Conservation (phyloP, 2,888 invertebrate genomes). For the Melieria crassipennis region DNA sequence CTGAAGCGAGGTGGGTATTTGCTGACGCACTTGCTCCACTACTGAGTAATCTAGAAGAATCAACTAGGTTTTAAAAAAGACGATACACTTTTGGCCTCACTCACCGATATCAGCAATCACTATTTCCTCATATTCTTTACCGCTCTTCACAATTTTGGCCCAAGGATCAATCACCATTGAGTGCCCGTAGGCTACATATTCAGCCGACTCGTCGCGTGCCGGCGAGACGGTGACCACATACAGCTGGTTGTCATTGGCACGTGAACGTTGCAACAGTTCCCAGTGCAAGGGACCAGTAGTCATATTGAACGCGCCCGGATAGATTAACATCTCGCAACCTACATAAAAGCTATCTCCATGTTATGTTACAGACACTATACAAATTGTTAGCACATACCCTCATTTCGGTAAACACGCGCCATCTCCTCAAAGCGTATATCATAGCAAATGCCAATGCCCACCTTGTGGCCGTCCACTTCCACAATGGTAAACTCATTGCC, state of each 20-base stretch:
- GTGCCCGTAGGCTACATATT: conserved; percentile 94
- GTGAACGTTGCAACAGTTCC: conserved; percentile 82
- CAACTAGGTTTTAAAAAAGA: not conserved
- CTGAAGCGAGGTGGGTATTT: conserved; percentile 84
- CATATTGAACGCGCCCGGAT: conserved; percentile 96
- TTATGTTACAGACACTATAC: not conserved
- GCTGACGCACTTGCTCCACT: conserved; percentile 80
- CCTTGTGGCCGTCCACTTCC: conserved; percentile 74
- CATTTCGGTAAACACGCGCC: conserved; percentile 76
- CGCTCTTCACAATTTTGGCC: conserved; percentile 74
- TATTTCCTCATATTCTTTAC: conserved; percentile 77
- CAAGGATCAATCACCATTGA: conserved; percentile 85
- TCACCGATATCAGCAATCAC: conserved; percentile 80
- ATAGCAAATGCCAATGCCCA: conserved; percentile 95
- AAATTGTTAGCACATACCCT: conserved; percentile 58
- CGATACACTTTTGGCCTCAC: not conserved
- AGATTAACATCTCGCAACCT: conserved; percentile 88
- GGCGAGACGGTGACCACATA: conserved; percentile 89
- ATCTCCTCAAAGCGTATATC: conserved; percentile 93
- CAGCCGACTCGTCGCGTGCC: conserved; percentile 78
- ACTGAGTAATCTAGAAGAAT: conserved; percentile 74
- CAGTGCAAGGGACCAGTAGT: conserved; percentile 95
- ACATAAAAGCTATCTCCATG: not conserved
- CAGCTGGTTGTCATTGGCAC: conserved; percentile 90
- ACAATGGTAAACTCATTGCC: conserved; percentile 81